A percentile compares a stretch with the other conserved stretches of the same genome.
Evolutionary conservation across 2,113 vertebrate genomes (phyloP).

Genomic region (Spizaetus ornatus): DNA sequence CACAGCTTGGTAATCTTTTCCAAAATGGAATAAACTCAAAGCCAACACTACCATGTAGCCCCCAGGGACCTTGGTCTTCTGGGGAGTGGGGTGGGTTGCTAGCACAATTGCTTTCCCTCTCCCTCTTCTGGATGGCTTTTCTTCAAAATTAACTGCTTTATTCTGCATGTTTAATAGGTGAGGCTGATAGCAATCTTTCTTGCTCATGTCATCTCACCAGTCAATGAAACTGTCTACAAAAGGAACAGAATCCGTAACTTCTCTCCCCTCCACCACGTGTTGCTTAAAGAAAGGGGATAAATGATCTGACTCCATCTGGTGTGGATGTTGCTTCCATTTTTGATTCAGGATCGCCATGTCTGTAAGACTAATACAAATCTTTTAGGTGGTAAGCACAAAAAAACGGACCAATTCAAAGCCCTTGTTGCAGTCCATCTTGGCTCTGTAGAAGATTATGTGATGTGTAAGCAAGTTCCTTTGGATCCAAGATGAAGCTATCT

Average conservation of each 20-base stretch:
- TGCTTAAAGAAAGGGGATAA: not conserved
- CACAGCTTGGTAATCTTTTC: not conserved
- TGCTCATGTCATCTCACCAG: not conserved
- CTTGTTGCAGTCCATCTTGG: not conserved
- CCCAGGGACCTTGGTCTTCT: not conserved
- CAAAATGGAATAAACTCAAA: not conserved
- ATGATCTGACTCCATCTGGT: not conserved
- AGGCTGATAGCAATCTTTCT: not conserved
- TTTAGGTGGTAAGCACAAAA: not conserved
- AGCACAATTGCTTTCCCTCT: not conserved
- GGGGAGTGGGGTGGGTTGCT: not conserved
- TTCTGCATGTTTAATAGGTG: not conserved
- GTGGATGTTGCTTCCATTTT: not conserved
- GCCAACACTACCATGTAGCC: not conserved
- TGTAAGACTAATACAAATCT: not conserved
- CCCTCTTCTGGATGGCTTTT: not conserved
- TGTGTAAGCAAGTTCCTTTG: not conserved
- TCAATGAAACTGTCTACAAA: not conserved
- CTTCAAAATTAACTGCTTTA: not conserved
- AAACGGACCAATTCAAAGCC: not conserved
- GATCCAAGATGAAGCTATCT: not conserved
- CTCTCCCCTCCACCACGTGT: not conserved
- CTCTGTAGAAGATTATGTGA: not conserved
- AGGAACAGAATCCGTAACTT: not conserved
- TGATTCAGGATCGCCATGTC: not conserved